Conservation (phyloP, 1,140 invertebrate genomes). For the Plectrocnemia conspersa region DNA sequence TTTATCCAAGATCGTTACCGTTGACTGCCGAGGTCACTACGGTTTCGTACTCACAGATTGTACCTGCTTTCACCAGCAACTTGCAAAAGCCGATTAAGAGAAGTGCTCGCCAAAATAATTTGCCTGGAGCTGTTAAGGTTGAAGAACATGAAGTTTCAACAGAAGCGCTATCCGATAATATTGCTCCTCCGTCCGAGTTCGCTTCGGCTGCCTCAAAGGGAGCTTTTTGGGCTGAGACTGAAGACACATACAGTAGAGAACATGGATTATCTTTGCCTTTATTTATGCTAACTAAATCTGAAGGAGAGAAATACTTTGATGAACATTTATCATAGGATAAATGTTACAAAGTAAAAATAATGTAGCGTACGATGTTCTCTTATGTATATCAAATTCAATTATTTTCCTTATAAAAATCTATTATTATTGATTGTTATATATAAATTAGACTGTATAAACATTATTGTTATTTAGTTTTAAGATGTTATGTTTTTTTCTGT, state of each 20-base stretch:
- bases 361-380: neutral
- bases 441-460: too few relatives aligned
- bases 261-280: conserved; percentile 60
- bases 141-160: conserved; percentile 39
- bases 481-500: too few relatives aligned
- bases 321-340: conserved; percentile 38
- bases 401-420: too few relatives aligned
- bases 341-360: neutral
- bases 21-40: conserved; percentile 5
- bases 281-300: conserved; percentile 63
- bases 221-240: conserved; percentile 59
- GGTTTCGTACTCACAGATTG: neutral
- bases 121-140: conserved; percentile 14
- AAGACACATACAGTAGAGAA: conserved; percentile 57
- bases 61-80: conserved; percentile 18
- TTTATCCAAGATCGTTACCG: too few relatives aligned
- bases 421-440: too few relatives aligned
- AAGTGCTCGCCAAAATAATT: conserved; percentile 9
- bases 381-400: neutral
- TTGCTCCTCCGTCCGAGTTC: conserved; percentile 51
- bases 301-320: conserved; percentile 63
- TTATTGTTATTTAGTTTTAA: too few relatives aligned
- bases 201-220: conserved; percentile 49
- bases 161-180: conserved; percentile 37
- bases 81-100: conserved; percentile 10